Evolutionary conservation across 2,888 invertebrate species (phyloP).

Genomic region (Aradus depressus): DNA sequence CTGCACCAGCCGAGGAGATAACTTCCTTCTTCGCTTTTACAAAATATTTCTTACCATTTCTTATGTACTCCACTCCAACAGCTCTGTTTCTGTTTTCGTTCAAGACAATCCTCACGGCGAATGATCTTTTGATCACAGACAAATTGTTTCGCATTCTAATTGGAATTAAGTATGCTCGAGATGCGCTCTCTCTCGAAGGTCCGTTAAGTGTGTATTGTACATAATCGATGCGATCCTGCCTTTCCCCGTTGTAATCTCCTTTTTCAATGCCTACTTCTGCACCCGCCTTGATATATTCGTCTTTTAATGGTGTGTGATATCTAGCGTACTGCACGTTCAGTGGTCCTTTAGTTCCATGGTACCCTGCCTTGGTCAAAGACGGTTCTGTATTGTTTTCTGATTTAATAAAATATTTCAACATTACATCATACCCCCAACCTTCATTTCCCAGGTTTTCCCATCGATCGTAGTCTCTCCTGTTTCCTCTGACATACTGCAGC

Average conservation of each 20-base stretch:
- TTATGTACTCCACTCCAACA: constrained; percentile 15
- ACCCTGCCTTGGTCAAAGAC: constrained; percentile 38
- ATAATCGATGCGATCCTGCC: constrained; percentile 1
- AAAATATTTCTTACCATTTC: constrained; percentile 3
- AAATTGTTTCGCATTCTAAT: constrained; percentile 15
- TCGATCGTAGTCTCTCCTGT: constrained; percentile 74
- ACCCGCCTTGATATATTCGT: constrained; percentile 35
- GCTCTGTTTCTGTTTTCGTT: constrained; percentile 14
- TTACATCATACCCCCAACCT: constrained; percentile 75
- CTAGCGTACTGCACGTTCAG: neutral
- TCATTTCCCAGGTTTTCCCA: constrained; percentile 81
- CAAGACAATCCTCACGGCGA: constrained; percentile 19
- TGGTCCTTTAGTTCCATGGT: neutral
- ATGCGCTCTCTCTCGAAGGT: constrained; percentile 15
- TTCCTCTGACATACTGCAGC: no score
- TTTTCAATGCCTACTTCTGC: constrained; percentile 10
- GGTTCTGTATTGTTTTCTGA: constrained; percentile 84
- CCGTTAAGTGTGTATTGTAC: constrained; percentile 12
- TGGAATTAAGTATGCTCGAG: constrained; percentile 18
- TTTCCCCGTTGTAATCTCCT: constrained; percentile 11
- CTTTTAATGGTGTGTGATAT: constrained; percentile 40
- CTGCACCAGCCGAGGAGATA: constrained; percentile 21
- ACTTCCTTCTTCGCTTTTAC: constrained; percentile 20
- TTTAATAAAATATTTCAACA: constrained; percentile 75
- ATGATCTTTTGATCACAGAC: constrained; percentile 16